These are phyloP conservation scores for Corythaeola cristata DNA, from an alignment of 2,113 vertebrate genomes.

Conservation along the genomic window DNA sequence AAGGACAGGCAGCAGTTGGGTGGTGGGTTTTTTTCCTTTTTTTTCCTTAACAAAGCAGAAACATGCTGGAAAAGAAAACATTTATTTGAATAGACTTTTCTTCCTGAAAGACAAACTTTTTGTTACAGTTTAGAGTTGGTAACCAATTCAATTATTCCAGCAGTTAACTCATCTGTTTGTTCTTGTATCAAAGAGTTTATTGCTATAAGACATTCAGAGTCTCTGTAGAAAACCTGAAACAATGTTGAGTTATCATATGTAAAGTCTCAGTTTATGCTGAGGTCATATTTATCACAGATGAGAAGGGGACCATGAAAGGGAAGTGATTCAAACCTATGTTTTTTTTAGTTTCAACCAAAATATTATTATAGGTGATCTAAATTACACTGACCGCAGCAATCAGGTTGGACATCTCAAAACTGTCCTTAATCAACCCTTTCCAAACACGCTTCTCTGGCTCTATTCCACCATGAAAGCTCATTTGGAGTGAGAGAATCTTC, in stretches of 20 bases:
- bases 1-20: not conserved
- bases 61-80: not conserved
- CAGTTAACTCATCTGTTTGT: not conserved
- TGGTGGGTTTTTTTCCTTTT: fast-evolving
- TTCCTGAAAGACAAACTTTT: not conserved
- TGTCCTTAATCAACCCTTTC: not conserved
- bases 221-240: not conserved
- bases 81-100: not conserved
- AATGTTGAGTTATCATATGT: not conserved
- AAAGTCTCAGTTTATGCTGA: not conserved
- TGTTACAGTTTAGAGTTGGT: not conserved
- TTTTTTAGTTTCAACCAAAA: not conserved
- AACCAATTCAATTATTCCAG: not conserved
- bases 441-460: not conserved
- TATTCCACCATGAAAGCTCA: not conserved
- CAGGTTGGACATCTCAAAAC: not conserved
- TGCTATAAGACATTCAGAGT: not conserved
- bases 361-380: not conserved
- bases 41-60: not conserved
- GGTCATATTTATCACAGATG: not conserved
- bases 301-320: not conserved
- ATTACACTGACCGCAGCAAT: not conserved
- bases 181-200: not conserved
- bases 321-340: not conserved
- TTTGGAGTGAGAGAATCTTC: not conserved